Conservation (phyloP, 2,113 vertebrate genomes). For the Mastomys coucha region DNA sequence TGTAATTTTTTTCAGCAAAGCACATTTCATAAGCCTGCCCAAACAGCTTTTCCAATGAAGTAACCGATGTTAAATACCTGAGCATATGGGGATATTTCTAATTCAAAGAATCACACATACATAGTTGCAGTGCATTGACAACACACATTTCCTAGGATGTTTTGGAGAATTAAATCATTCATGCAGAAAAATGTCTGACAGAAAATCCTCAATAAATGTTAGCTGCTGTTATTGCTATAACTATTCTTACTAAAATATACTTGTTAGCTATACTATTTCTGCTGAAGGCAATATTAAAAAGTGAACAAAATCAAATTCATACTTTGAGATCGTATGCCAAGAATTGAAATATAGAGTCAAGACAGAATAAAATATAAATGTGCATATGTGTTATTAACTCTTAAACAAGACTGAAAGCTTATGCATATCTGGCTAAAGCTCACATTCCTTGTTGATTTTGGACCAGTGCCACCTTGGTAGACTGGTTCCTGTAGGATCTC, state of each 20-base stretch:
- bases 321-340: background rate
- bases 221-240: background rate
- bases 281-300: background rate
- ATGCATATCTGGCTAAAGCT: background rate
- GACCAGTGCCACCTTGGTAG: background rate
- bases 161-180: conserved; percentile 32
- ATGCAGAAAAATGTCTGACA: background rate
- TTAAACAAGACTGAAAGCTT: background rate
- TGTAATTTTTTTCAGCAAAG: background rate
- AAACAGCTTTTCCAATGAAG: background rate
- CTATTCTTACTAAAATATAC: background rate
- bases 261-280: conserved; percentile 9
- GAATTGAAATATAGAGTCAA: background rate
- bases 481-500: rapidly evolving
- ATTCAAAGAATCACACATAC: background rate
- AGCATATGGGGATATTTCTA: background rate
- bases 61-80: background rate
- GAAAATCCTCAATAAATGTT: conserved; percentile 8
- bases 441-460: background rate
- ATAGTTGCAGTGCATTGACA: background rate
- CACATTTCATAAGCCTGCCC: background rate
- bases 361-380: background rate
- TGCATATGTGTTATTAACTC: background rate
- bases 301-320: background rate
- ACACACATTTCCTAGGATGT: background rate